Evolutionary conservation across 2,797 vertebrate species (phyloP).

Genomic region (Peromyscus attwateri): DNA sequence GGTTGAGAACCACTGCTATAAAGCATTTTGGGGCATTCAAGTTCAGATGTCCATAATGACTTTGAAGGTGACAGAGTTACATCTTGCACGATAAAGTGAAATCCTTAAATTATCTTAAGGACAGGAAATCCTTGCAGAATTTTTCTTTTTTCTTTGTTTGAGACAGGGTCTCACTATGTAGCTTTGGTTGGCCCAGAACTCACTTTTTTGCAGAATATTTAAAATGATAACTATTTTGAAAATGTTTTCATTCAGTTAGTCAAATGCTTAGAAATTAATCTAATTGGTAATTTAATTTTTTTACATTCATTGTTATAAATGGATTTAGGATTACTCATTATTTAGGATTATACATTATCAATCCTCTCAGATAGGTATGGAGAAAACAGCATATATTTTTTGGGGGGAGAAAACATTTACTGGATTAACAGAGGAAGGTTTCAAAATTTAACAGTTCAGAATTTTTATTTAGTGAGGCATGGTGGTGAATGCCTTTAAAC

Average conservation of each 20-base stretch:
- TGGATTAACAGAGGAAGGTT: conserved; percentile 12
- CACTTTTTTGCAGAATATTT: conserved; percentile 25
- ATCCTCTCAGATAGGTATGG: background rate
- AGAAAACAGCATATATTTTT: background rate
- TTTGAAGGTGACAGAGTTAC: conserved; percentile 1
- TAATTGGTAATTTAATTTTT: conserved; percentile 25
- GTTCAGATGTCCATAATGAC: conserved; percentile 19
- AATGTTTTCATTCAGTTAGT: conserved; percentile 37
- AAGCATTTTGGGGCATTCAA: conserved; percentile 18
- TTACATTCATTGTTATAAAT: conserved; percentile 25
- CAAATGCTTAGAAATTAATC: conserved; percentile 41
- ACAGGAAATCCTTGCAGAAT: conserved; percentile 20
- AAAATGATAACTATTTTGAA: conserved; percentile 41
- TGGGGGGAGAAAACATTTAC: conserved; percentile 25
- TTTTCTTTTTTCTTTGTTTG: background rate
- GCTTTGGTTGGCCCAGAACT: background rate
- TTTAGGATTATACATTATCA: background rate
- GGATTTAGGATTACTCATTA: conserved; percentile 42
- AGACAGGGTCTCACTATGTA: background rate
- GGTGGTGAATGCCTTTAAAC: background rate
- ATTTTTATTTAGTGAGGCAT: background rate
- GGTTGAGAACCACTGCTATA: background rate
- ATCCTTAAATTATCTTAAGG: conserved; percentile 40
- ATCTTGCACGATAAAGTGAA: background rate
- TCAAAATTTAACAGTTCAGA: conserved; percentile 31